Evolutionary conservation across 1,140 invertebrate species (phyloP), one percentile per base, ranked within the genome.

Genomic region (Heliconius hermathena): DNA sequence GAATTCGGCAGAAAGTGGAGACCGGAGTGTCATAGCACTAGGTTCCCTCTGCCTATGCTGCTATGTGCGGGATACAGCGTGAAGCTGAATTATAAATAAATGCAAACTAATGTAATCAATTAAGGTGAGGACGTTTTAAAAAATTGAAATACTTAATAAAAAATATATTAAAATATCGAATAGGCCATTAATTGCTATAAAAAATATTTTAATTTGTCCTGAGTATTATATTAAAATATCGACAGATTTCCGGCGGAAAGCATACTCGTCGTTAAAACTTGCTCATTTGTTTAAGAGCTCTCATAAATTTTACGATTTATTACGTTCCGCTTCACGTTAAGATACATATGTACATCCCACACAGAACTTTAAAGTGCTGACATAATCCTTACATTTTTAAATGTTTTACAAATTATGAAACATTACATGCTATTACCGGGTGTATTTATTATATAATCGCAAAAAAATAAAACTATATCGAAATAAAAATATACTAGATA

Each of bases 191-290:
- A 11, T 22, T 9, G 18, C 5, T 20, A 22, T 57, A 57, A n/a
- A 57, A 57, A 57, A 66, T 66, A 66, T 66, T 66, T 29, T 11
- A 11, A 66, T 13, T 66, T 66, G 57, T 3, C 20, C 22, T 22
- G 22, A 4, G 4, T 22, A 26, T 26, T 66, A 66, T 13, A 66
- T 16, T 66, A 66, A 66, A 66, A 38, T 54, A 74, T 22, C 36
- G 54, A 41, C 29, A 57, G 54, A 36, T 75, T 66, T 66, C 33
- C 54, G 36, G 54, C 33, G 52, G 72, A 60, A 78, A 73, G 26
- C 57, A 38, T 60, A 81, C 78, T 71, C 71, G 52, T 20, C 70
- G 36, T 72, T 66, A 72, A 77, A 72, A 72, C 29, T 57, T 72
- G 49, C 76, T 72, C 76, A 72, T 72, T 36, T 22, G 66, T 54